Conservation (phyloP, 92 coral and sea anemone species). For the Zoanthus gigantus region DNA sequence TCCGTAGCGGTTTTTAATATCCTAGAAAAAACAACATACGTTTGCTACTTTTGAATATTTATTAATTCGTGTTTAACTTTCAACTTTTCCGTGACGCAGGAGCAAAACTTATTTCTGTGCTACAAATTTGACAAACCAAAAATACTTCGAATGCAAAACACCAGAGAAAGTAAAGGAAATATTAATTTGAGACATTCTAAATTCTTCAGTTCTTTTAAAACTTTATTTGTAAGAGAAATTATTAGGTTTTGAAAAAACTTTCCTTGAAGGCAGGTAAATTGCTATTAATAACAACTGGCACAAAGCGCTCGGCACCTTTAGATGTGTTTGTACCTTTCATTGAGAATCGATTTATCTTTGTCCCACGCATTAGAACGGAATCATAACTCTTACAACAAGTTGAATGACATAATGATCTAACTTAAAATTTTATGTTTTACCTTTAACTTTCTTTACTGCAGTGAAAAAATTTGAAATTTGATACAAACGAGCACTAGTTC, state of each 20-base stretch:
- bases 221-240: neutral
- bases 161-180: neutral
- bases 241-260: neutral
- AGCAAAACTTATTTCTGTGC: slow-evolving; percentile 19
- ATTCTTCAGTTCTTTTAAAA: neutral
- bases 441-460: neutral
- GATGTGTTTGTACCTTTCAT: slow-evolving; percentile 71
- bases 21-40: neutral
- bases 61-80: neutral
- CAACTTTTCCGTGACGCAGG: slow-evolving; percentile 31
- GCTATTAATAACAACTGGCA: neutral
- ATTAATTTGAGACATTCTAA: neutral
- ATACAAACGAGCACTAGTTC: slow-evolving; percentile 21
- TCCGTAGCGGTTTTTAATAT: neutral
- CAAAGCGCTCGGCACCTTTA: neutral
- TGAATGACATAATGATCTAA: slow-evolving; percentile 45
- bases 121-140: neutral
- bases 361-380: neutral
- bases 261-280: neutral
- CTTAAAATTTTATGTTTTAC: neutral
- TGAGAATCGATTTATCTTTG: slow-evolving; percentile 33
- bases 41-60: slow-evolving; percentile 20
- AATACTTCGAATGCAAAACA: neutral
- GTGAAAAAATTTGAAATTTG: slow-evolving; percentile 15
- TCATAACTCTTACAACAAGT: neutral